Percentiles rank a stretch among this genome's conserved stretches.
phyloP scores from a whole-genome alignment of 92 coral and sea anemone genomes.

The Heliopora coerulea region DNA sequence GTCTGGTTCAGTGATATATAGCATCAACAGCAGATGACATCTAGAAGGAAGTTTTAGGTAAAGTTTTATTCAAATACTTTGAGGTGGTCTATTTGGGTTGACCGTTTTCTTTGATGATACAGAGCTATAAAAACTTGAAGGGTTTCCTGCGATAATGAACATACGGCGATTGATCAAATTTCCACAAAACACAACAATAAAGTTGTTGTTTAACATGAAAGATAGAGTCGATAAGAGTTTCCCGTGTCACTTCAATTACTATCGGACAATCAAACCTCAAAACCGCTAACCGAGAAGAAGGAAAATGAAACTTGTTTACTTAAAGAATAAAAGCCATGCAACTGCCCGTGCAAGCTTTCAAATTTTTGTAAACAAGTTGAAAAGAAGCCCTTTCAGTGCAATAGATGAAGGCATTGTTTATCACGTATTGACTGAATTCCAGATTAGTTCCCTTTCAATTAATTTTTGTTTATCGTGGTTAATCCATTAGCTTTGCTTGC shows the following conservation, averaged over 20 bases:
- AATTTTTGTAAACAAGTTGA: conserved; percentile 24
- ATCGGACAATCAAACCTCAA: neutral
- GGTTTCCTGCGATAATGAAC: conserved; percentile 21
- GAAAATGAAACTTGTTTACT: conserved; percentile 6
- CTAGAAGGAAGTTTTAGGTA: neutral
- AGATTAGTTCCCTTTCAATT: conserved; percentile 18
- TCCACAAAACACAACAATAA: neutral
- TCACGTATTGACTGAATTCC: neutral
- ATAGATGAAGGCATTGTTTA: conserved; percentile 1
- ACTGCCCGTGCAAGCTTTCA: neutral
- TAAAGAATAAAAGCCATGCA: conserved; percentile 9
- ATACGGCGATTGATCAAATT: conserved; percentile 14
- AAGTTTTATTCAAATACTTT: conserved; percentile 27
- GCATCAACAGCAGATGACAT: neutral
- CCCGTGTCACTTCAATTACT: conserved; percentile 2
- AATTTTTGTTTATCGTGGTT: conserved; percentile 24
- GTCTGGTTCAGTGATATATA: too few species aligned
- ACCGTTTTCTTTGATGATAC: neutral
- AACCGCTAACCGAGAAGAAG: neutral
- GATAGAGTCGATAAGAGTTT: conserved; percentile 12
- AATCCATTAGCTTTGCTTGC: conserved; percentile 35
- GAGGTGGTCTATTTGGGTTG: conserved; percentile 2
- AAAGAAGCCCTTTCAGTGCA: conserved; percentile 28
- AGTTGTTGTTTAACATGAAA: conserved; percentile 5
- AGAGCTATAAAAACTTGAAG: conserved; percentile 1